Evolutionary conservation across 2,888 invertebrate genomes (phyloP), one percentile per base, ranked within the genome.

Genomic region (Mythimna loreyi): DNA sequence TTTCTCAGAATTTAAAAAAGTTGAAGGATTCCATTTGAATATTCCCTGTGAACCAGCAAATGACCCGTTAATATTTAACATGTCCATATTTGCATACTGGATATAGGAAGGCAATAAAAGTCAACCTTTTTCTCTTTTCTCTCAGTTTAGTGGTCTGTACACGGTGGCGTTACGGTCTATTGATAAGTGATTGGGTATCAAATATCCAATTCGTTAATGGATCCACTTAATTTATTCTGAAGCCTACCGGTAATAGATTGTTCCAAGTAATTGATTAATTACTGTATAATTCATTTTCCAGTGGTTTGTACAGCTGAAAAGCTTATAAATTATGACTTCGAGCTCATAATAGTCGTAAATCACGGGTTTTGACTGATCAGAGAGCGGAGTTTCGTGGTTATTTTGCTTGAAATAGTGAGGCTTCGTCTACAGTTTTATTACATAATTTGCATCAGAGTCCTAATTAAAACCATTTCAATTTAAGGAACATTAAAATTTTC

Each of bases 251-350:
- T 70, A 73, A 75, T 80, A 81, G 78, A 80, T 81, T 63, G 72
- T 73, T 78, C 78, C 66, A 81, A 78, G 77, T 78, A 78, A 84
- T 83, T 86, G 82, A 86, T 86, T 82, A 84, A 85, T 84, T 77
- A 75, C 70, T 65, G 67, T 71, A 73, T 80, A 78, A 78, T 78
- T 80, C 43, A 80, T 75, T 80, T 78, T 62, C 64, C 75, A 64
- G 64, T 67, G 49, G 30, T 23, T 60, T 2, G 58, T 63, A 68
- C 64, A 72, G 72, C 78, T 78, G 75, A 66, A 81, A 82, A 72
- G 67, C 76, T 76, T 70, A 75, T 81, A 81, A 81, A 80, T 79
- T 80, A 80, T 78, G 70, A 75, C 73, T 78, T 73, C 52, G 40
- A 72, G 53, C 74, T 84, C 67, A 64, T 72, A 62, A 80, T 60